These are phyloP conservation scores for Australoheros facetus DNA, from an alignment of 2,797 vertebrate genomes.

Conservation along the genomic window DNA sequence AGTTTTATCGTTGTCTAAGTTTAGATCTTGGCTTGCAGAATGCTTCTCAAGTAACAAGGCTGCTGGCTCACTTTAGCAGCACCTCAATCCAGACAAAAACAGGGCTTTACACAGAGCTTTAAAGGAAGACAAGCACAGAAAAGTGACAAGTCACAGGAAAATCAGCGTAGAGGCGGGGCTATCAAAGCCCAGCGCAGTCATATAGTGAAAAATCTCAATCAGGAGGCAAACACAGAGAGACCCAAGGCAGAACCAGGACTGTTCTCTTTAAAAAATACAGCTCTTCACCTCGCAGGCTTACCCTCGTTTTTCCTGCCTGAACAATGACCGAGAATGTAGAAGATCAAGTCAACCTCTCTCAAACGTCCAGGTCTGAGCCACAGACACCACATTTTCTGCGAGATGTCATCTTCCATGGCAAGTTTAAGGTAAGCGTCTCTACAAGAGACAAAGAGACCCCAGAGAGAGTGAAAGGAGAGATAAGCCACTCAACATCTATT, in stretches of 20 bases:
- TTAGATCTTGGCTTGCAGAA: constrained; percentile 79
- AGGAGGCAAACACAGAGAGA: constrained; percentile 21
- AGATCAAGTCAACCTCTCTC: constrained; percentile 21
- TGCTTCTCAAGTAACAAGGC: constrained; percentile 81
- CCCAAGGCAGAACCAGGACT: constrained; percentile 13
- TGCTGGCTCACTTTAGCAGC: constrained; percentile 47
- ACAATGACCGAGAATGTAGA: constrained; percentile 71
- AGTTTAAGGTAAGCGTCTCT: constrained; percentile 74
- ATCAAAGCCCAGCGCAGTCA: neutral
- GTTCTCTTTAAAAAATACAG: constrained; percentile 17
- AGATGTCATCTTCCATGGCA: constrained; percentile 82
- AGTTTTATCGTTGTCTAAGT: constrained; percentile 82
- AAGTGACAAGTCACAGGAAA: constrained; percentile 23
- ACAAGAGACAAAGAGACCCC: neutral
- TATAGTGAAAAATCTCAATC: neutral
- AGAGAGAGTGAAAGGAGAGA: neutral
- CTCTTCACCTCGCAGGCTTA: constrained; percentile 1
- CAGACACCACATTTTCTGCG: constrained; percentile 72
- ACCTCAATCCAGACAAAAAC: constrained; percentile 46
- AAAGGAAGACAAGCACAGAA: constrained; percentile 27
- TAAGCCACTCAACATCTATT: neutral
- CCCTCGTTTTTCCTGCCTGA: constrained; percentile 15
- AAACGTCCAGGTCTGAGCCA: constrained; percentile 24
- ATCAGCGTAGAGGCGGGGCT: constrained; percentile 12
- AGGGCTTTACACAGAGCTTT: constrained; percentile 42